Evolutionary conservation across 2,888 invertebrate genomes (phyloP).

Genomic region (Malachius bipustulatus): DNA sequence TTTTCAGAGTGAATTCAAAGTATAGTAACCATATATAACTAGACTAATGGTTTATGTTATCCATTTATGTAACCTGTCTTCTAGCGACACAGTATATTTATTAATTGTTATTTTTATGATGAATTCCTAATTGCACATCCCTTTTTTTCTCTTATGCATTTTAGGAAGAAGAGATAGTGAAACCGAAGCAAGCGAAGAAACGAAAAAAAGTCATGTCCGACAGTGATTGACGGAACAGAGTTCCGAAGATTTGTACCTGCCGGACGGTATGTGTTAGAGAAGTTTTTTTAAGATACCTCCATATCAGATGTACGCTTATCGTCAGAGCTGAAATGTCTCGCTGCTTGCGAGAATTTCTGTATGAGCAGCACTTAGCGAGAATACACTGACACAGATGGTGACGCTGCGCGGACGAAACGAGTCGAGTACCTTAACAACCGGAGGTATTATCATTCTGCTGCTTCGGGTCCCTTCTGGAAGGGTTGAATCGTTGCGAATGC

Average conservation of each 20-base stretch:
- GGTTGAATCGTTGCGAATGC: too few relatives aligned
- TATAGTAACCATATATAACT: too few relatives aligned
- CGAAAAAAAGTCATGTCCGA: slow-evolving; percentile 86
- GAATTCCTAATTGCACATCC: too few relatives aligned
- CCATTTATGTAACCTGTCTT: too few relatives aligned
- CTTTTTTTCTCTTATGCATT: too few relatives aligned
- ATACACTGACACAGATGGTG: slow-evolving; percentile 27
- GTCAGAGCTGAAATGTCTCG: slow-evolving; percentile 9
- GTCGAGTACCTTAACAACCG: slow-evolving; percentile 9
- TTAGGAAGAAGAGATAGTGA: slow-evolving; percentile 87
- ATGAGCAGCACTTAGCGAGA: slow-evolving; percentile 6
- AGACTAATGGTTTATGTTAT: too few relatives aligned
- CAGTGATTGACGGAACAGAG: slow-evolving; percentile 65
- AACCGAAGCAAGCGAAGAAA: slow-evolving; percentile 83
- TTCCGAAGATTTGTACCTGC: slow-evolving; percentile 13
- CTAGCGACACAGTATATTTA: too few relatives aligned
- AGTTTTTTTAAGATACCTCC: slow-evolving; percentile 14
- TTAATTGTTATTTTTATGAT: too few relatives aligned
- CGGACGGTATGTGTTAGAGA: slow-evolving; percentile 12
- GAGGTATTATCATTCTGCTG: neutral
- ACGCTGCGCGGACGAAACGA: slow-evolving; percentile 21
- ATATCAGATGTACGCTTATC: slow-evolving; percentile 24
- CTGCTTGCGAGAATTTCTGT: neutral
- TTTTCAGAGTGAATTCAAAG: too few relatives aligned
- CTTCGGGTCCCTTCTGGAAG: slow-evolving; percentile 2